A percentile compares a stretch with the other conserved stretches of the same genome.
Evolutionary conservation across 2,113 vertebrate species (phyloP).

Genomic region (Psammodynastes pulverulentus): DNA sequence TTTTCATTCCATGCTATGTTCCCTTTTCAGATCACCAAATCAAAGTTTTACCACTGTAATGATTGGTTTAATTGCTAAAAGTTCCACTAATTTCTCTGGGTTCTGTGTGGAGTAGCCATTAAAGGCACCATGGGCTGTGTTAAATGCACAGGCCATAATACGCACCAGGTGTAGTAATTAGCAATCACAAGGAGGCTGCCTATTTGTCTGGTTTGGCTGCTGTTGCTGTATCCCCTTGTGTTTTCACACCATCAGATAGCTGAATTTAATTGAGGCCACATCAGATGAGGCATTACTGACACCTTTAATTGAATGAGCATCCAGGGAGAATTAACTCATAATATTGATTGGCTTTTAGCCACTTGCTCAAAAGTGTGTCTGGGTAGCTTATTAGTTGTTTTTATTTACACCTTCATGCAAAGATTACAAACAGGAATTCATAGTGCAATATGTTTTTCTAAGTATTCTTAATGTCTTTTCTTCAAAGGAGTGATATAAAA

Average conservation of each 20-base stretch:
- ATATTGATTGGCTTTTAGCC: slow-evolving; percentile 91
- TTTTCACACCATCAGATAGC: slow-evolving; percentile 81
- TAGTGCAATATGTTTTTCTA: slow-evolving; percentile 81
- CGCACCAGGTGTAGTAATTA: slow-evolving; percentile 87
- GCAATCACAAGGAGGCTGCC: slow-evolving; percentile 77
- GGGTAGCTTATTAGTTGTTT: slow-evolving; percentile 84
- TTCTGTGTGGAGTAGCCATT: slow-evolving; percentile 45
- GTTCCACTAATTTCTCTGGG: slow-evolving; percentile 39
- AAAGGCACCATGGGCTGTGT: slow-evolving; percentile 68
- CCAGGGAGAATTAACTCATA: slow-evolving; percentile 82
- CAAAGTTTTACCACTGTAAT: slow-evolving; percentile 45
- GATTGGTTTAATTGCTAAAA: slow-evolving; percentile 46
- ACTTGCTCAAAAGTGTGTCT: slow-evolving; percentile 85
- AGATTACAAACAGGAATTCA: slow-evolving; percentile 79
- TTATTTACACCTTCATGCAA: slow-evolving; percentile 86
- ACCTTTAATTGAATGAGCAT: slow-evolving; percentile 89
- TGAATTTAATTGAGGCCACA: slow-evolving; percentile 88
- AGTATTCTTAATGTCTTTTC: slow-evolving; percentile 83
- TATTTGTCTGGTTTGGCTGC: slow-evolving; percentile 79
- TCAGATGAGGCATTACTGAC: slow-evolving; percentile 89
- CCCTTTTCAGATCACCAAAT: slow-evolving; percentile 15
- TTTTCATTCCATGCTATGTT: not conserved
- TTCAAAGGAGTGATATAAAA: slow-evolving; percentile 80
- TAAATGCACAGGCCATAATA: slow-evolving; percentile 77
- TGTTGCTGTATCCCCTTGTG: slow-evolving; percentile 80